Conservation (phyloP, 2,888 invertebrate genomes). For the Xestia ashworthii region DNA sequence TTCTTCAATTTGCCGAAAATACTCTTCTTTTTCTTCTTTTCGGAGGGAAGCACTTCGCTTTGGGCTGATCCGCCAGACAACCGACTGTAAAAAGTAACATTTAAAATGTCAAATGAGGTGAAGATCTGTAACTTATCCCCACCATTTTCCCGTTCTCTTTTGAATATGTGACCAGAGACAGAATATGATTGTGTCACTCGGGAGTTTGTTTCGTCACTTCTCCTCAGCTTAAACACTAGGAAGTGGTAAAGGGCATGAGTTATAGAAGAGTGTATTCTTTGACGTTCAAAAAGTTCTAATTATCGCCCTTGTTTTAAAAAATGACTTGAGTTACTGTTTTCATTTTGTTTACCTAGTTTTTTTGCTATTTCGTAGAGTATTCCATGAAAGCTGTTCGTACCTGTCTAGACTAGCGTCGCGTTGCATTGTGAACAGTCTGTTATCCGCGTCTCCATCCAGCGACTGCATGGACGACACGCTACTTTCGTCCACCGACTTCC, state of each 20-base stretch:
- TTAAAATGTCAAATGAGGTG: not conserved
- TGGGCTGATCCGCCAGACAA: slow-evolving; percentile 96
- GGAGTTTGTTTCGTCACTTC: not conserved
- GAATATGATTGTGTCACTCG: not conserved
- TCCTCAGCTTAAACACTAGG: too few species aligned
- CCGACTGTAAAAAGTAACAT: slow-evolving; percentile 87
- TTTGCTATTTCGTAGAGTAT: not conserved
- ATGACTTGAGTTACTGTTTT: not conserved
- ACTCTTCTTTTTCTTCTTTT: slow-evolving; percentile 95
- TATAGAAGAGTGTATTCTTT: not conserved
- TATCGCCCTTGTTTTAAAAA: not conserved
- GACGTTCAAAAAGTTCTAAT: not conserved
- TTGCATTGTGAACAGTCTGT: slow-evolving; percentile 91
- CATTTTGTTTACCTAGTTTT: too few species aligned
- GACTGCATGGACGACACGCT: slow-evolving; percentile 96
- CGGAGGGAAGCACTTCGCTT: slow-evolving; percentile 94
- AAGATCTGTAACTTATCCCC: too few species aligned
- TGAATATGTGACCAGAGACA: not conserved
- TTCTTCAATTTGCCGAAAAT: slow-evolving; percentile 96
- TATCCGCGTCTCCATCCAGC: slow-evolving; percentile 92
- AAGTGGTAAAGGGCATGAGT: too few species aligned
- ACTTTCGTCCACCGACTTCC: slow-evolving; percentile 96
- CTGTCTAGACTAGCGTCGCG: slow-evolving; percentile 95
- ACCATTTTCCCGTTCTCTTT: not conserved
- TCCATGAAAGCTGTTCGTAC: slow-evolving; percentile 72